These are phyloP conservation scores for Aricia agestis DNA, from an alignment of 1,140 invertebrate genomes.

Conservation along the genomic window DNA sequence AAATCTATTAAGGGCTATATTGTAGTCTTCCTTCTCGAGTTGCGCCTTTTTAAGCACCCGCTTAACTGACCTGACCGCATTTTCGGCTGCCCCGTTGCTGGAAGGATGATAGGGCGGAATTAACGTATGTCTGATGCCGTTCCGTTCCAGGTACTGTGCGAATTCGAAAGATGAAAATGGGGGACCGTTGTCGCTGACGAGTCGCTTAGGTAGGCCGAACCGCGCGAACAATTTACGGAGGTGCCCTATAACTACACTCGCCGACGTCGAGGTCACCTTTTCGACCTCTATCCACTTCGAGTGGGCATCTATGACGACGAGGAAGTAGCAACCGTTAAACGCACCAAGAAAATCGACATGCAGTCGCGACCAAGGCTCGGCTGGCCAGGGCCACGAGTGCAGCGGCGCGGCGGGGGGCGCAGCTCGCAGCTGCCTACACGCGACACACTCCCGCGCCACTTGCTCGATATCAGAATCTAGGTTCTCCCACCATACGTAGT, in stretches of 20 bases:
- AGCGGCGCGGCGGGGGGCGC: constrained; percentile 27
- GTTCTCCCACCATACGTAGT: constrained; percentile 72
- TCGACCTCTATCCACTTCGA: no score
- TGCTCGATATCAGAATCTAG: constrained; percentile 67
- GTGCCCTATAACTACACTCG: not conserved
- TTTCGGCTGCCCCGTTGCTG: constrained; percentile 34
- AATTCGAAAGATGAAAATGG: constrained; percentile 44
- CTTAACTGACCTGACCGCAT: constrained; percentile 27
- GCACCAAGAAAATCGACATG: constrained; percentile 73
- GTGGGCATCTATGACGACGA: constrained; percentile 33
- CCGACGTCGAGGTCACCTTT: no score
- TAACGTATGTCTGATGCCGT: constrained; percentile 28
- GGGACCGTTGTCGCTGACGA: constrained; percentile 54
- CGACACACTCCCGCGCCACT: constrained; percentile 40
- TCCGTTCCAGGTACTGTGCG: constrained; percentile 20
- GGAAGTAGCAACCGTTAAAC: constrained; percentile 47
- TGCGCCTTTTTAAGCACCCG: constrained; percentile 28
- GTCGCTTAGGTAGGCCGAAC: constrained; percentile 42
- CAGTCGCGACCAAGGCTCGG: constrained; percentile 53
- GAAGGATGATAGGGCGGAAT: constrained; percentile 27
- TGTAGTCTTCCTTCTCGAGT: constrained; percentile 18
- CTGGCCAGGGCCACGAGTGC: constrained; percentile 23
- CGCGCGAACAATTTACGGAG: constrained; percentile 30
- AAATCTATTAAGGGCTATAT: constrained; percentile 26
- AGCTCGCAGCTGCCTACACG: constrained; percentile 30